These are phyloP conservation scores for Rhagologus leucostigma DNA, from an alignment of 2,113 vertebrate genomes.

Conservation along the genomic window DNA sequence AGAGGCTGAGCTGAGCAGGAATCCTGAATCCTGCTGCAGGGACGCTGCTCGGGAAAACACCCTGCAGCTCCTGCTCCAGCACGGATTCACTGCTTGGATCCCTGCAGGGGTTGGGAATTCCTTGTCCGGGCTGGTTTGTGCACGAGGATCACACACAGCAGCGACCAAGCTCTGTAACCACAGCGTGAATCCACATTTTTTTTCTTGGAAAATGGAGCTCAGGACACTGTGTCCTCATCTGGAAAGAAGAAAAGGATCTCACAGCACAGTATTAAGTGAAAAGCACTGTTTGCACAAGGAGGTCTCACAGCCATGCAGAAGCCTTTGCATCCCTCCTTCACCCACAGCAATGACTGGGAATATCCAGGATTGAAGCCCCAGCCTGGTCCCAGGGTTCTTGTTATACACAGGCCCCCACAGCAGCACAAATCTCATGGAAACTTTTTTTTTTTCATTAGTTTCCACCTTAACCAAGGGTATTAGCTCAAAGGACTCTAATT, in stretches of 20 bases:
- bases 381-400: background rate
- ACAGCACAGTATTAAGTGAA: fast-evolving
- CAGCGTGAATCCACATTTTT: fast-evolving
- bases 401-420: background rate
- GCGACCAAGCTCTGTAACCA: fast-evolving
- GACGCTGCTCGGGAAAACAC: background rate
- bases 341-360: fast-evolving
- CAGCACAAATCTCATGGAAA: background rate
- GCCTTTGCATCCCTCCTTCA: background rate
- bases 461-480: background rate
- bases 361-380: fast-evolving
- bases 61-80: background rate
- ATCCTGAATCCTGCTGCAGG: background rate
- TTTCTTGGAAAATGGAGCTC: background rate
- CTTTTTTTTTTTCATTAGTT: background rate
- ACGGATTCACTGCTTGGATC: fast-evolving
- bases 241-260: background rate
- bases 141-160: fast-evolving
- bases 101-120: background rate
- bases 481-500: background rate
- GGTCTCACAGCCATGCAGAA: background rate
- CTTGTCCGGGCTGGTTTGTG: fast-evolving
- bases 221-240: background rate
- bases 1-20: background rate
- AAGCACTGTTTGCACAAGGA: fast-evolving